These are phyloP conservation scores for Mormyrus proboscirostris DNA, from an alignment of 2,797 vertebrate species.

Conservation along the genomic window DNA sequence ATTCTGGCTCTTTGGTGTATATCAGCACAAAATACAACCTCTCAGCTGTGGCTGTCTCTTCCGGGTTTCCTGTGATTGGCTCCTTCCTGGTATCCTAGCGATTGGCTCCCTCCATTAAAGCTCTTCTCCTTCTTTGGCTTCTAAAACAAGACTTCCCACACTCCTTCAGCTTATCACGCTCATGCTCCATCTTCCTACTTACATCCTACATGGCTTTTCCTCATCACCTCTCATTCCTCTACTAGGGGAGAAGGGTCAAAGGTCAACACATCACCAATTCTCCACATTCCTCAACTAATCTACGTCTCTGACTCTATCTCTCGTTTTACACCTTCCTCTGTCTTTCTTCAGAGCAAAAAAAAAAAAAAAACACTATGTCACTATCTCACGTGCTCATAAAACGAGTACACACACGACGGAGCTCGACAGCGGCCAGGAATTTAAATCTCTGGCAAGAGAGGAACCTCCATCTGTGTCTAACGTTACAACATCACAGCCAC, in stretches of 20 bases:
- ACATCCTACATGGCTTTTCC: slow-evolving; percentile 24
- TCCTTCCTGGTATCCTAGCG: background rate
- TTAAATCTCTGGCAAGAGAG: background rate
- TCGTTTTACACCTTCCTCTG: slow-evolving; percentile 24
- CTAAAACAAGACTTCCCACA: slow-evolving; percentile 20
- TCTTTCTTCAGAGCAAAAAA: slow-evolving; percentile 32
- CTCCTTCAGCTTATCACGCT: slow-evolving; percentile 25
- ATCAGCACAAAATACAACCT: background rate
- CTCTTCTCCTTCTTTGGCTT: slow-evolving; percentile 30
- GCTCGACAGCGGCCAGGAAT: slow-evolving; percentile 20
- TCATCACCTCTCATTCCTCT: background rate
- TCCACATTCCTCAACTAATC: background rate
- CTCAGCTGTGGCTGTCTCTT: background rate
- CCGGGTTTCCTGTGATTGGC: background rate
- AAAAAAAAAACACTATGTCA: slow-evolving; percentile 41
- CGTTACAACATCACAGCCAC: slow-evolving; percentile 44
- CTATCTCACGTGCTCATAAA: background rate
- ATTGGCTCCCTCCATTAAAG: slow-evolving; percentile 7
- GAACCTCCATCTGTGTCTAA: background rate
- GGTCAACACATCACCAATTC: background rate
- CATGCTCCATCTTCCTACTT: slow-evolving; percentile 27
- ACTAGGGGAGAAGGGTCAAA: background rate
- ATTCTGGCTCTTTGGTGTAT: slow-evolving; percentile 13
- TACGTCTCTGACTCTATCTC: slow-evolving; percentile 3
- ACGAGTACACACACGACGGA: background rate